Percentiles rank a stretch among this genome's conserved stretches.
Conservation (phyloP, 2,888 invertebrate species). For the Caenorhabditis uteleia region DNA sequence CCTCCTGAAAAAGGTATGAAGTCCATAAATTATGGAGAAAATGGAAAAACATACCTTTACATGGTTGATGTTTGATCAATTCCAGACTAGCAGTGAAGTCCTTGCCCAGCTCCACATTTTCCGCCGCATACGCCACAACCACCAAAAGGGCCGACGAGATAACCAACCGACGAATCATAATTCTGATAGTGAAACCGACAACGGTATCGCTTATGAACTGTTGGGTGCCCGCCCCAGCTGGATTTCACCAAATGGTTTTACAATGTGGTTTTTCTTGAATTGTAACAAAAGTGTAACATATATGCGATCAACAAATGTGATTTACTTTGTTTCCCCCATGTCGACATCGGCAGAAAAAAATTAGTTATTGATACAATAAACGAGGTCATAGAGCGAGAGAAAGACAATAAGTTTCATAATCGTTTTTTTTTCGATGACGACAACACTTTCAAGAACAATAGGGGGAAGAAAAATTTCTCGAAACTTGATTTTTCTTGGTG, state of each 20-base stretch:
- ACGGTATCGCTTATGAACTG: not conserved
- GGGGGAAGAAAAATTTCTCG: too few species aligned
- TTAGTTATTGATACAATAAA: too few species aligned
- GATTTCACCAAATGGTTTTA: not conserved
- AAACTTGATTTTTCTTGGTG: too few species aligned
- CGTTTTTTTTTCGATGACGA: too few species aligned
- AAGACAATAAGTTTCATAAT: too few species aligned
- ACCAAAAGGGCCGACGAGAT: not conserved
- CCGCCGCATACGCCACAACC: conserved; percentile 2
- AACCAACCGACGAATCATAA: not conserved
- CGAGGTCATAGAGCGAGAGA: too few species aligned
- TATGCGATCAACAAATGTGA: conserved; percentile 23
- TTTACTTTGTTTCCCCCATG: conserved; percentile 9
- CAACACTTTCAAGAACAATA: too few species aligned
- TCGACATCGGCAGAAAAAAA: too few species aligned
- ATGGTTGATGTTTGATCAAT: conserved; percentile 68
- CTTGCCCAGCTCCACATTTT: conserved; percentile 55
- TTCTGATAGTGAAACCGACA: not conserved
- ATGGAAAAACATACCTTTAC: conserved; percentile 48
- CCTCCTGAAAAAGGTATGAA: conserved; percentile 30
- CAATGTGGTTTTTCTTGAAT: too few species aligned
- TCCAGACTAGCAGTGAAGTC: conserved; percentile 63
- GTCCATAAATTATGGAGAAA: not conserved
- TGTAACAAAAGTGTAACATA: conserved; percentile 44
- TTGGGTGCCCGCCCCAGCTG: not conserved